Conservation (phyloP, 2,113 vertebrate species). For the Corythornis cristatus region DNA sequence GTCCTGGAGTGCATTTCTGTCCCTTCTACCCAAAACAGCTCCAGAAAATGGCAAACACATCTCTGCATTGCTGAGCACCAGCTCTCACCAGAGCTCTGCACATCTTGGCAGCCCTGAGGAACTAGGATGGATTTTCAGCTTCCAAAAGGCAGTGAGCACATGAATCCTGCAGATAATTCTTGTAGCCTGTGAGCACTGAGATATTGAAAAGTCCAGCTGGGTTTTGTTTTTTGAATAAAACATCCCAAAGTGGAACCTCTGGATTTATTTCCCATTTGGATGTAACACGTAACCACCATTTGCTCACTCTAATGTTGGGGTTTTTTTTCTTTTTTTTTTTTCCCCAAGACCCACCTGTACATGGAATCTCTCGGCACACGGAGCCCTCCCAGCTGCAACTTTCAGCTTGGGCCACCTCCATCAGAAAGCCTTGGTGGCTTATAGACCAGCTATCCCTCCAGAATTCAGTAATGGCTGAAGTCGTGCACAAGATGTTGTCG, state of each 20-base stretch:
- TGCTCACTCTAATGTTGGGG: background rate
- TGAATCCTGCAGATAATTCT: background rate
- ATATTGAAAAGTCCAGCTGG: background rate
- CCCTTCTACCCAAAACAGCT: background rate
- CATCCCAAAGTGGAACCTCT: background rate
- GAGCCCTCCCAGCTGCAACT: background rate
- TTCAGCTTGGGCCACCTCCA: background rate
- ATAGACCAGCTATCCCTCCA: constrained; percentile 25
- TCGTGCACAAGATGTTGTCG: constrained; percentile 62
- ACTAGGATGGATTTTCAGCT: background rate
- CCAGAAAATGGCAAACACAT: background rate
- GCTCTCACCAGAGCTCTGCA: background rate
- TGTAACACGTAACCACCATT: background rate
- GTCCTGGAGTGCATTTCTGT: background rate
- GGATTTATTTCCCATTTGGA: background rate
- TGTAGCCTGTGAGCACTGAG: background rate
- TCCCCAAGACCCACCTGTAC: background rate
- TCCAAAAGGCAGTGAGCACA: background rate
- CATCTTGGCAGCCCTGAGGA: background rate
- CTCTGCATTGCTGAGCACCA: background rate
- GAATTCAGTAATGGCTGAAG: constrained; percentile 61
- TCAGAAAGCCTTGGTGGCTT: background rate
- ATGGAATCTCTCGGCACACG: background rate
- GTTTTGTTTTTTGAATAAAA: background rate
- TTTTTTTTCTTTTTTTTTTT: background rate